Evolutionary conservation across 2,888 invertebrate genomes (phyloP).

Genomic region (Lasioglossum calceatum): DNA sequence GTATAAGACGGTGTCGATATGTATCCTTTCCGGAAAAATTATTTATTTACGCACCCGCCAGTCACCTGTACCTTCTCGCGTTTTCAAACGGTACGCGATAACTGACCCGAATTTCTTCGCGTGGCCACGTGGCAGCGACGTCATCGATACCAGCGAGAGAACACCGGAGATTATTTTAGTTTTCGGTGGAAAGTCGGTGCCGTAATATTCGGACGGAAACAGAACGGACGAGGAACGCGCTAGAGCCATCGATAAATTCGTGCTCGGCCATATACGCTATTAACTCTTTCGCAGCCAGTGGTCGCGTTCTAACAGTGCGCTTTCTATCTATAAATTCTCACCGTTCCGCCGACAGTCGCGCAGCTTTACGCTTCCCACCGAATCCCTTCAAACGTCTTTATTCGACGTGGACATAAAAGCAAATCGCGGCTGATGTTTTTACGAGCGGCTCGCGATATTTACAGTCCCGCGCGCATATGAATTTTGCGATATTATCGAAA

Average conservation of each 20-base stretch:
- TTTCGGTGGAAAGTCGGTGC: not conserved
- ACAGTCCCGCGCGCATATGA: not conserved
- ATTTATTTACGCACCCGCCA: conserved; percentile 75
- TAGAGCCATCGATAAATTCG: conserved; percentile 37
- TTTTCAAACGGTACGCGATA: conserved; percentile 20
- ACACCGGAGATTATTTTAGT: conserved; percentile 48
- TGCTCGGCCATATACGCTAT: not conserved
- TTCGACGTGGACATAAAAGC: conserved; percentile 17
- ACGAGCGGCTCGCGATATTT: not conserved
- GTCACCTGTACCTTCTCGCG: conserved; percentile 71
- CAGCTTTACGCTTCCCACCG: conserved; percentile 42
- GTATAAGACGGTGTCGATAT: conserved; percentile 2
- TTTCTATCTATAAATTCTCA: conserved; percentile 34
- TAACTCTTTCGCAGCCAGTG: not conserved
- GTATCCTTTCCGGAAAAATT: conserved; percentile 8
- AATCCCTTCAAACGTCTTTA: conserved; percentile 35
- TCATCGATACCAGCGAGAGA: conserved; percentile 58
- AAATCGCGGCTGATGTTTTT: conserved; percentile 10
- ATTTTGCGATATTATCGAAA: not conserved
- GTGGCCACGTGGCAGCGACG: conserved; percentile 53
- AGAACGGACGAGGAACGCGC: not conserved
- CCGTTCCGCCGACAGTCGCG: conserved; percentile 18
- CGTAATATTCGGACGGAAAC: conserved; percentile 10
- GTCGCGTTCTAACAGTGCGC: not conserved
- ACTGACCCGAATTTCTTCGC: conserved; percentile 46